Evolutionary conservation across 2,797 vertebrate genomes (phyloP), one percentile per base, ranked within the genome.

Genomic region (Pagetopsis macropterus): DNA sequence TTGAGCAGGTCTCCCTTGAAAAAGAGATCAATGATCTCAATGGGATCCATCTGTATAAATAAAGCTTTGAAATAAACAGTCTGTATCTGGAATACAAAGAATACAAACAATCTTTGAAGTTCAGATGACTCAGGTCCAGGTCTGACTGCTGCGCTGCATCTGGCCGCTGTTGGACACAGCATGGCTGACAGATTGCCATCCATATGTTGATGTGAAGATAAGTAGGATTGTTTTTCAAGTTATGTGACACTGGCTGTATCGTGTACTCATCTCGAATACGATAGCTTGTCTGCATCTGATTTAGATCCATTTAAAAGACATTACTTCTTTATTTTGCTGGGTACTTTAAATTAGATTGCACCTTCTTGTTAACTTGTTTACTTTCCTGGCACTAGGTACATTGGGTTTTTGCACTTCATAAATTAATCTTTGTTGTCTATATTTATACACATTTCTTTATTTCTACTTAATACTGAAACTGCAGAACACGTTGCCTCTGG

Each of bases 121-220:
- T 65, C 27, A 37, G 31, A 63, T 5, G 46, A 68, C 40, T 64
- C 19, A 3, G 31, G 9, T 56, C 27, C 56, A 74, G 48, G 10
- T 70, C 12, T 7, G 50, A 65, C 3, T 13, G 21, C 52, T 60
- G 70, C 65, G 23, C 50, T 3, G 23, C 33, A 54, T 69, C 54
- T 70, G 65, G 33, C 4, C 3, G 43, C 9, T 5, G 21, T 67
- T 57, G 37, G 8, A 45, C 8, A 8, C 15, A 16, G 9, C 14
- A 1, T 27, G 3, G 6, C 41, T 45, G 50, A 67, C 27, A 27
- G 4, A 27, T 27, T 27, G 27, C 27, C 27, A 27, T 27, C 4
- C 27, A 27, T 27, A 27, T 27, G 27, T 27, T 27, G 27, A 27
- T 27, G 4, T 27, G 27, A 27, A 27, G 27, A 27, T 5, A 27